A percentile compares a stretch with the other conserved stretches of the same genome.
Conservation (phyloP, 2,888 invertebrate genomes). For the Selenia dentaria region DNA sequence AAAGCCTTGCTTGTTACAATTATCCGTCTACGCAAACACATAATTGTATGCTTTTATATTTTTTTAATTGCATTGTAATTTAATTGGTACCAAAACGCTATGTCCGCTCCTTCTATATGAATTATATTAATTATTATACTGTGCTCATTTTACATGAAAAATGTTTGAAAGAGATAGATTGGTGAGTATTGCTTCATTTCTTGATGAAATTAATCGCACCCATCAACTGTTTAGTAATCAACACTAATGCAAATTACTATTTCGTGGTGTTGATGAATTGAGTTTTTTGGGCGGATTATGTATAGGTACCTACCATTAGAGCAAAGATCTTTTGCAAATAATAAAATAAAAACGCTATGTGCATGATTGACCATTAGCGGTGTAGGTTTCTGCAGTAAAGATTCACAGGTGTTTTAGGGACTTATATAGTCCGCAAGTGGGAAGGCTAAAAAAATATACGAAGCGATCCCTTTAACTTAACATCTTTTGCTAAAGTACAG, state of each 20-base stretch:
- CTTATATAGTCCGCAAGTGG: too few species aligned
- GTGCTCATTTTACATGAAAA: not conserved
- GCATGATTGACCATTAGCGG: too few species aligned
- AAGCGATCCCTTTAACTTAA: too few species aligned
- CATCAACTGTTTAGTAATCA: conserved; percentile 17
- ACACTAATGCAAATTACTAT: conserved; percentile 18
- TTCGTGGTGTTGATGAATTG: conserved; percentile 15
- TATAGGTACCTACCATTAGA: not conserved
- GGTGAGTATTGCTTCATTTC: conserved; percentile 10
- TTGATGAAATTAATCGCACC: conserved; percentile 16
- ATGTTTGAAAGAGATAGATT: conserved; percentile 8
- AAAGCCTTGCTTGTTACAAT: conserved; percentile 42
- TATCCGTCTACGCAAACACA: conserved; percentile 50
- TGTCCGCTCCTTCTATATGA: not conserved
- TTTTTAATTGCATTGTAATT: conserved; percentile 5
- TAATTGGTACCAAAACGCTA: not conserved
- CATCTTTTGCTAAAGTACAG: too few species aligned
- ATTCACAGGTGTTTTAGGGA: too few species aligned
- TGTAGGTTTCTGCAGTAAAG: too few species aligned
- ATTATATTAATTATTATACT: not conserved
- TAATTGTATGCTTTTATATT: conserved; percentile 26
- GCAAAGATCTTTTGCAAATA: too few species aligned
- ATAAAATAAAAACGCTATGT: too few species aligned
- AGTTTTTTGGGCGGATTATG: conserved; percentile 4
- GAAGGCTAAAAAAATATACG: too few species aligned